Percentiles rank a stretch among this genome's conserved stretches.
Conservation (phyloP, 2,888 invertebrate species). For the Yponomeuta plumbellus region DNA sequence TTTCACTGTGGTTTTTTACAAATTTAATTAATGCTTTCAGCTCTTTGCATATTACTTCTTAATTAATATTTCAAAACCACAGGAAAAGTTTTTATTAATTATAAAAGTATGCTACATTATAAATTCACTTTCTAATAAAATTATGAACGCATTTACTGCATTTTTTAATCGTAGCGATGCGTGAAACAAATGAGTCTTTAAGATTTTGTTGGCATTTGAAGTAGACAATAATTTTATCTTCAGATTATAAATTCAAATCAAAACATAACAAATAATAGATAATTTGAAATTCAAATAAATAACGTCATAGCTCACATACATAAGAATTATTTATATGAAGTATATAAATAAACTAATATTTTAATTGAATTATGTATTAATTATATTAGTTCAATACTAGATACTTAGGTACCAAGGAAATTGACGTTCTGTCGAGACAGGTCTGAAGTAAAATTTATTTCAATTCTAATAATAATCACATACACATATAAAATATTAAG, state of each 20-base stretch:
- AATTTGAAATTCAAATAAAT: neutral
- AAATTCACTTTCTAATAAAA: constrained; percentile 30
- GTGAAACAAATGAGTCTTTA: neutral
- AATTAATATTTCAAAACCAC: constrained; percentile 35
- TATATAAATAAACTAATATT: neutral
- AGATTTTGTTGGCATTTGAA: neutral
- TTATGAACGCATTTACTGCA: constrained; percentile 35
- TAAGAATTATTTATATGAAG: neutral
- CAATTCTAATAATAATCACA: neutral
- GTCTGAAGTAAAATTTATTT: neutral
- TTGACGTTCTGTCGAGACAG: neutral
- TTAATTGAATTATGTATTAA: neutral
- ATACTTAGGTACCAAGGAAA: neutral
- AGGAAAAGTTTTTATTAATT: constrained; percentile 40
- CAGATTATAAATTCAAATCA: neutral
- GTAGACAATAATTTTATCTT: constrained; percentile 1
- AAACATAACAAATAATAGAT: constrained; percentile 4
- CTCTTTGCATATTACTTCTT: neutral
- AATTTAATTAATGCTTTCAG: constrained; percentile 25
- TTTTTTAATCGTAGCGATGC: neutral
- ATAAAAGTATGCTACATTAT: constrained; percentile 19
- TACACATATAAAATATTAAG: neutral
- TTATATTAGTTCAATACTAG: neutral
- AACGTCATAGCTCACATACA: neutral
- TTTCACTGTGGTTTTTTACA: constrained; percentile 44